Conservation (phyloP, 2,113 vertebrate genomes). For the Haemorhous mexicanus region DNA sequence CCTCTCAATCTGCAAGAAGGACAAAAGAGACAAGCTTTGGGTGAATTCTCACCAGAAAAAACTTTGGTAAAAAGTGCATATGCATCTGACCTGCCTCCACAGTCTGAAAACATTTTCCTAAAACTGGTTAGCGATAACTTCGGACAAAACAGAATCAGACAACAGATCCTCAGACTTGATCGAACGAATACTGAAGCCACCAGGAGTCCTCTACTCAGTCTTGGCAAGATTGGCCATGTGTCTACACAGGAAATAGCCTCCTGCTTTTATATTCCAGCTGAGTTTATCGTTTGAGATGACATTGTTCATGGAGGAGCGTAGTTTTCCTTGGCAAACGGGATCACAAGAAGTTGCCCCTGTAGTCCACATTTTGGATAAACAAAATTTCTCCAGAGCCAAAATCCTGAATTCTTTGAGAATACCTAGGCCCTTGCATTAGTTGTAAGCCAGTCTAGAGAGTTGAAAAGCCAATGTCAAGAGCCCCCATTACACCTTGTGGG, state of each 20-base stretch:
- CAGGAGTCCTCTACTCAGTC: background rate
- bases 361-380: background rate
- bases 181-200: background rate
- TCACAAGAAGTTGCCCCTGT: background rate
- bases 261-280: background rate
- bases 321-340: background rate
- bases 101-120: background rate
- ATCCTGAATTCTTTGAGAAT: background rate
- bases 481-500: background rate
- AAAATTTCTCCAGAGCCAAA: background rate
- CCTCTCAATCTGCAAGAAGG: background rate
- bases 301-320: background rate
- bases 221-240: background rate
- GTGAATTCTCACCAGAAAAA: background rate
- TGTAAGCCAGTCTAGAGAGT: background rate
- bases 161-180: background rate
- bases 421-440: background rate
- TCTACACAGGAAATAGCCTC: background rate
- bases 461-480: background rate
- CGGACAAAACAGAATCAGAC: background rate
- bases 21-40: background rate
- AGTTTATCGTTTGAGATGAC: background rate
- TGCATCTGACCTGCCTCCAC: accelerated
- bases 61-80: background rate
- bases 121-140: background rate